Conservation (phyloP, 2,113 vertebrate species). For the Prinia subflava region DNA sequence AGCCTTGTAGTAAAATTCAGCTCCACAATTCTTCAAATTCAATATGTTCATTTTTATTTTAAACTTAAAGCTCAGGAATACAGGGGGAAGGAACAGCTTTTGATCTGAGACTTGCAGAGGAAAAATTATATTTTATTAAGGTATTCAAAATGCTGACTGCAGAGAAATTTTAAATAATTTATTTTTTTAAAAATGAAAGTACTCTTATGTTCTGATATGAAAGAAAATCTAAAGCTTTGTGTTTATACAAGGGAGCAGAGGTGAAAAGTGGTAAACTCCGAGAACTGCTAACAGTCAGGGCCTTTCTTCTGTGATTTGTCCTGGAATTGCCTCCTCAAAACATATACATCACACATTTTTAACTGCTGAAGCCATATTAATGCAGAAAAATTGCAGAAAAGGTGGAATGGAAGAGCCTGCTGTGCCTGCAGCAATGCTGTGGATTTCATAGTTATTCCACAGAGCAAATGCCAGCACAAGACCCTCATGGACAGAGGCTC, state of each 20-base stretch:
- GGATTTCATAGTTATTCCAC: not conserved
- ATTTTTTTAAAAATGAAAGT: not conserved
- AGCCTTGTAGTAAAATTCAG: conserved; percentile 31
- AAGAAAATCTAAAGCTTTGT: conserved; percentile 20
- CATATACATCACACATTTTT: not conserved
- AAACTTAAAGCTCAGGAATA: not conserved
- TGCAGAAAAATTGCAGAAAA: not conserved
- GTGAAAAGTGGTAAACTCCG: not conserved
- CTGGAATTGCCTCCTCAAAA: not conserved
- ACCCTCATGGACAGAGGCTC: not conserved
- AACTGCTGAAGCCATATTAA: not conserved
- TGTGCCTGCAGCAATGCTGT: not conserved
- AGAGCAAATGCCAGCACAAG: not conserved
- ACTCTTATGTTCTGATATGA: not conserved
- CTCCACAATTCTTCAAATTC: not conserved
- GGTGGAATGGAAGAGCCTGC: not conserved
- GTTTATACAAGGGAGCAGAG: not conserved
- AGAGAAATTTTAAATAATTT: conserved; percentile 36
- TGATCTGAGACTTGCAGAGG: conserved; percentile 17
- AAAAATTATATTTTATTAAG: conserved; percentile 24
- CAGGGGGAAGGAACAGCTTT: not conserved
- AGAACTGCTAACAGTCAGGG: not conserved
- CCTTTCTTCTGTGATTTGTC: not conserved
- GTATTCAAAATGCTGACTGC: conserved; percentile 39
- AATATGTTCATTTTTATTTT: not conserved